Percentiles rank a stretch among this genome's conserved stretches.
phyloP scores from a whole-genome alignment of 2,888 invertebrate genomes.

The Andrena hattorfiana region DNA sequence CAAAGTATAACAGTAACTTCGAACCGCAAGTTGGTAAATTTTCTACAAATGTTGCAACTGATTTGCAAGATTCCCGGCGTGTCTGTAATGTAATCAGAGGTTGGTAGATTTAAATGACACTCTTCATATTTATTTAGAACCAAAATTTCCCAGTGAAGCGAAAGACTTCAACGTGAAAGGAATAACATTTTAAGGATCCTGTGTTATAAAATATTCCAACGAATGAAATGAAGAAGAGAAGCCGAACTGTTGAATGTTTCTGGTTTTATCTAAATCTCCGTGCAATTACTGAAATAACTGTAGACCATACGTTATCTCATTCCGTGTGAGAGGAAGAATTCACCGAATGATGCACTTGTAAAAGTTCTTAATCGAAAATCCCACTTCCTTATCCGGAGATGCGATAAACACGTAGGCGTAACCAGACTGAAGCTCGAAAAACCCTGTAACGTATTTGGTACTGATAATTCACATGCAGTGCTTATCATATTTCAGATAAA shows the following conservation, averaged over 20 bases:
- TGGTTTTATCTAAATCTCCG: slow-evolving; percentile 4
- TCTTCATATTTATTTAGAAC: no score
- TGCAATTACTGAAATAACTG: background rate
- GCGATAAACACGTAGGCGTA: slow-evolving; percentile 6
- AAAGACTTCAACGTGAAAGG: background rate
- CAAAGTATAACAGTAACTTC: background rate
- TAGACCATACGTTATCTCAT: slow-evolving; percentile 7
- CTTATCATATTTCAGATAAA: slow-evolving; percentile 30
- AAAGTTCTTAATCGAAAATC: slow-evolving; percentile 15
- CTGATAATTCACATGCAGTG: slow-evolving; percentile 18
- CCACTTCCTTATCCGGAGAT: slow-evolving; percentile 24
- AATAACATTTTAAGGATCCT: background rate
- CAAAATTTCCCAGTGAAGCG: no score
- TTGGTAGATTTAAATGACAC: background rate
- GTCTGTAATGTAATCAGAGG: background rate
- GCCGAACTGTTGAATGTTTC: background rate
- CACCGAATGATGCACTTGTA: slow-evolving; percentile 5
- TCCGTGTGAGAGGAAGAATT: background rate
- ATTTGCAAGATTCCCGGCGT: background rate
- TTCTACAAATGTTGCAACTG: background rate
- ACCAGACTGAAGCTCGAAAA: background rate
- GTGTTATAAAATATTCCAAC: background rate
- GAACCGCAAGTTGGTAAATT: background rate
- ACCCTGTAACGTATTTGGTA: slow-evolving; percentile 1
- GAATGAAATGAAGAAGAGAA: background rate